A percentile compares a stretch with the other conserved stretches of the same genome.
Evolutionary conservation across 1,140 invertebrate species (phyloP).

Genomic region (Phortica variegata): DNA sequence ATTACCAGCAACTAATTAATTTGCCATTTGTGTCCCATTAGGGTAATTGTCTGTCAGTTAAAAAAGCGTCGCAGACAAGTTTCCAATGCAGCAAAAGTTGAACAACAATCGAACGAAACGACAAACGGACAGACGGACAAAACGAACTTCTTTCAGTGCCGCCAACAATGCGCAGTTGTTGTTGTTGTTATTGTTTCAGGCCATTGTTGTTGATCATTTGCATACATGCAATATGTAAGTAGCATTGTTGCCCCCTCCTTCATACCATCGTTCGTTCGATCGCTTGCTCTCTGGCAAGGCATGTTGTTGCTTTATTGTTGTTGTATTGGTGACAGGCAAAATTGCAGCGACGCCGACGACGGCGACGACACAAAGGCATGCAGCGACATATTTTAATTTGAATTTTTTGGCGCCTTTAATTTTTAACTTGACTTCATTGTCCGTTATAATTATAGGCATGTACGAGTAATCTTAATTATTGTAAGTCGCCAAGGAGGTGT

Average conservation of each 20-base stretch:
- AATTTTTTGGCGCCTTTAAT: constrained; percentile 37
- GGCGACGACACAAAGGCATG: background rate
- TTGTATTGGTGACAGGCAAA: too few relatives aligned
- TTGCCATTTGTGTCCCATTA: constrained; percentile 56
- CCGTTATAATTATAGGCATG: too few relatives aligned
- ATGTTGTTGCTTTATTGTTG: too few relatives aligned
- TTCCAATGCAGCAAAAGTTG: constrained; percentile 3
- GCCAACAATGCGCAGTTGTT: constrained; percentile 20
- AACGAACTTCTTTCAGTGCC: constrained; percentile 23
- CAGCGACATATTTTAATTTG: constrained; percentile 28
- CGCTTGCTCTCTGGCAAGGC: too few relatives aligned
- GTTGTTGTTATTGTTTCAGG: constrained; percentile 7
- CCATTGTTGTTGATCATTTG: constrained; percentile 20
- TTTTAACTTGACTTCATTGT: too few relatives aligned
- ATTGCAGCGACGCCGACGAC: too few relatives aligned
- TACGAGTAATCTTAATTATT: too few relatives aligned
- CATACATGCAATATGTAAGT: constrained; percentile 25
- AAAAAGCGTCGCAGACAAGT: constrained; percentile 20
- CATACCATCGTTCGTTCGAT: too few relatives aligned
- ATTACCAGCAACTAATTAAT: constrained; percentile 46
- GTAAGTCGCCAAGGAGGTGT: too few relatives aligned
- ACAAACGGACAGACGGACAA: constrained; percentile 18
- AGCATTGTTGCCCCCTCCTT: too few relatives aligned
- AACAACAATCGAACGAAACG: constrained; percentile 8
- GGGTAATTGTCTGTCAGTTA: constrained; percentile 52